These are phyloP conservation scores for Conchocele bisecta DNA, from an alignment of 2,888 invertebrate genomes.

Conservation along the genomic window DNA sequence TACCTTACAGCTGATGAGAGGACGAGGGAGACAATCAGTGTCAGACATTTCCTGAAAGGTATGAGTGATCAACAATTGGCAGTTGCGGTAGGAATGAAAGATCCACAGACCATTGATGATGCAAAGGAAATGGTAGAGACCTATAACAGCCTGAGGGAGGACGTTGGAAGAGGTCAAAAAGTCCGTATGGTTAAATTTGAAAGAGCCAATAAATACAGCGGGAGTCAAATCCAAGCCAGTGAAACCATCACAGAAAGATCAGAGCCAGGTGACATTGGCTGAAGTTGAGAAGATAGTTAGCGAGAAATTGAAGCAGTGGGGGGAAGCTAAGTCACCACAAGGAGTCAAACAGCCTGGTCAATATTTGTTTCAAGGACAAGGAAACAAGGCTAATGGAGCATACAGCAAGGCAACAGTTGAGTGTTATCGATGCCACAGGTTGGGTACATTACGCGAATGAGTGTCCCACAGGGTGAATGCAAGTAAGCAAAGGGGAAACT, in stretches of 20 bases:
- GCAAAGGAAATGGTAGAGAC: neutral
- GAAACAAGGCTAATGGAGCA: no score
- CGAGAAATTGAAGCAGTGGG: no score
- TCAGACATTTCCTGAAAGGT: slow-evolving; percentile 44
- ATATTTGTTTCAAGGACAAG: no score
- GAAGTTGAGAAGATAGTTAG: no score
- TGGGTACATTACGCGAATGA: slow-evolving; percentile 1
- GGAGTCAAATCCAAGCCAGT: no score
- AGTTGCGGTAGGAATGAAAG: slow-evolving; percentile 12
- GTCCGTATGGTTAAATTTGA: neutral
- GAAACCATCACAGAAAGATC: no score
- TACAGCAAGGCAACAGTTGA: no score
- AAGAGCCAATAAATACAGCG: no score
- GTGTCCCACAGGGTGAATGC: neutral
- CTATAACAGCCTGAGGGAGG: neutral
- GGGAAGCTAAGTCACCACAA: no score
- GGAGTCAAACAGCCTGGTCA: no score
- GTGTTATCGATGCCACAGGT: neutral
- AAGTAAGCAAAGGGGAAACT: slow-evolving; percentile 27
- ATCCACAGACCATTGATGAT: neutral
- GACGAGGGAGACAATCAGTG: slow-evolving; percentile 37
- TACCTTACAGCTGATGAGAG: slow-evolving; percentile 31
- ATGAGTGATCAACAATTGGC: slow-evolving; percentile 31
- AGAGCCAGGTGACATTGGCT: no score
- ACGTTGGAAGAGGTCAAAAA: neutral